Evolutionary conservation across 2,113 vertebrate genomes (phyloP), one percentile per base, ranked within the genome.

Genomic region (Megaleporinus macrocephalus): DNA sequence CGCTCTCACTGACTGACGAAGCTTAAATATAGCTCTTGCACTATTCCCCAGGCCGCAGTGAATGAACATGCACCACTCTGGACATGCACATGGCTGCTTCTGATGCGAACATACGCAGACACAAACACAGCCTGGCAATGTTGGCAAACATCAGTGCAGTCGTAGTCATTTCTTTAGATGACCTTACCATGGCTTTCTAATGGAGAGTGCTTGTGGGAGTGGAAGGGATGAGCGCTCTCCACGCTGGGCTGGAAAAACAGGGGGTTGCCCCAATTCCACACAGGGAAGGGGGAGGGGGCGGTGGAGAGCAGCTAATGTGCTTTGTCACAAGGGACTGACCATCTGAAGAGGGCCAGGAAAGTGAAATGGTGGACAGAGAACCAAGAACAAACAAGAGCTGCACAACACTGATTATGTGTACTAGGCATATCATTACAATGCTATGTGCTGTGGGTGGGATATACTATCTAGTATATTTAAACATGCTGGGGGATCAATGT

Each of bases 1-100:
- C 53, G 2, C 69, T 68, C 24, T 74, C 55, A 55, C 68, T 44
- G 49, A 79, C 61, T 79, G 85, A 83, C 22, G 14, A 27, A 36
- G 73, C 86, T 84, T 90, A 91, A 90, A 89, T 91, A 90, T 89
- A 91, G 91, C 88, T 86, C 68, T n/a, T 86, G 87, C 89, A n/a
- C 86, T 88, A 83, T 87, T 90, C 88, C 76, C 82, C 85, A 80
- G 81, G 53, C 89, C 79, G 73, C 49, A 76, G 80, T 73, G 86
- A 73, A 88, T 84, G 84, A 88, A 85, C 90, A 92, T 81, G 81
- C 82, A 61, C 89, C 86, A 57, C 75, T 81, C 82, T 84, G 80
- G 16, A 84, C 61, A 66, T 73, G 22, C 86, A 90, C 88, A 89
- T 78, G 84, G 71, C 86, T 84, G 85, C 86, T 85, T 72, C 72